phyloP scores from a whole-genome alignment of 2,113 vertebrate species.

The Scatophagus argus region DNA sequence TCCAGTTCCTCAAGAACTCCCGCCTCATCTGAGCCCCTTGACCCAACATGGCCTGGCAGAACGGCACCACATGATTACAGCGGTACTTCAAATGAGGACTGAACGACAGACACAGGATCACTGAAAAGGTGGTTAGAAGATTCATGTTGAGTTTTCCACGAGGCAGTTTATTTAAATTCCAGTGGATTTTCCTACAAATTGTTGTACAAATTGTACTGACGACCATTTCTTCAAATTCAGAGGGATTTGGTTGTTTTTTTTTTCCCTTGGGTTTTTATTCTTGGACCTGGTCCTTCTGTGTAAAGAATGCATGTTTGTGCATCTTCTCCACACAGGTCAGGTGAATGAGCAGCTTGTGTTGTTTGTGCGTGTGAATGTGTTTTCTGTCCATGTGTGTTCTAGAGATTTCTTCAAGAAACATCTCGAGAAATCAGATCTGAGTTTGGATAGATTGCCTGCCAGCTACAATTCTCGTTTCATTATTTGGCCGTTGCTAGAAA shows the following conservation, averaged over 20 bases:
- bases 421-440: conserved; percentile 20
- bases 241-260: conserved; percentile 26
- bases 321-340: conserved; percentile 13
- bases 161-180: conserved; percentile 20
- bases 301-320: conserved; percentile 2
- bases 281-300: conserved; percentile 23
- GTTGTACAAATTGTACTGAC: conserved; percentile 28
- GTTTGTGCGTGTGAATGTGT: conserved; percentile 19
- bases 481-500: conserved; percentile 31
- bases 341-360: conserved; percentile 27
- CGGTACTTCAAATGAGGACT: conserved; percentile 33
- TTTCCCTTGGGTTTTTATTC: conserved; percentile 2
- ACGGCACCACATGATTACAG: not conserved
- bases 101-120: not conserved
- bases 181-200: conserved; percentile 19
- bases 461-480: conserved; percentile 37
- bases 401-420: no score
- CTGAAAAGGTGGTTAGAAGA: conserved; percentile 9
- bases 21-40: conserved; percentile 88
- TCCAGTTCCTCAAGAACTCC: conserved; percentile 95
- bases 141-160: conserved; percentile 7
- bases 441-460: not conserved
- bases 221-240: conserved; percentile 29
- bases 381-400: not conserved
- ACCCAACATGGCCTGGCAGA: not conserved